Conservation (phyloP, 2,888 invertebrate genomes). For the Microctonus aethiopoides region DNA sequence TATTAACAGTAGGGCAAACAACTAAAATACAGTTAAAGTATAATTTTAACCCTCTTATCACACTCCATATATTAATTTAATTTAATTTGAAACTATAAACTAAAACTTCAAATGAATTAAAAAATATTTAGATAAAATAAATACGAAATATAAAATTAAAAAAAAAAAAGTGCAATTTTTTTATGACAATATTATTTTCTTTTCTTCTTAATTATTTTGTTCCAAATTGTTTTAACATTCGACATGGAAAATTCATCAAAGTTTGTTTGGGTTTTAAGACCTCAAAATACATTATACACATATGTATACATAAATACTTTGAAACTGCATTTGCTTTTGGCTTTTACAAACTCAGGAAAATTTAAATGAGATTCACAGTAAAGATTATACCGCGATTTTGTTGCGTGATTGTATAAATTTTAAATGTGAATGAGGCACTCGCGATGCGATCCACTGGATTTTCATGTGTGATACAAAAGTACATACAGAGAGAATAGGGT, state of each 20-base stretch:
- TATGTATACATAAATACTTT: not conserved
- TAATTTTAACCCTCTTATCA: conserved; percentile 5
- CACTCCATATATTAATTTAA: not conserved
- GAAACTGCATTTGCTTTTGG: not conserved
- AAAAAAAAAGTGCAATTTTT: too few relatives aligned
- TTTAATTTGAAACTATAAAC: not conserved
- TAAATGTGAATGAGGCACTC: conserved; percentile 10
- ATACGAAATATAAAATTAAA: too few relatives aligned
- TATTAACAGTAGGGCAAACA: conserved; percentile 7
- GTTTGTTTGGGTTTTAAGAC: not conserved
- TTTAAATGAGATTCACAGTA: conserved; percentile 14
- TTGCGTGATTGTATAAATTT: conserved; percentile 27
- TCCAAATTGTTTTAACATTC: too few relatives aligned
- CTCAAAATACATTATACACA: too few relatives aligned
- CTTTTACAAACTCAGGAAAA: not conserved
- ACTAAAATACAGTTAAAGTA: conserved; percentile 12
- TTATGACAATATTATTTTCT: too few relatives aligned
- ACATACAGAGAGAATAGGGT: conserved; percentile 16
- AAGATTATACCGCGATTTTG: conserved; percentile 20
- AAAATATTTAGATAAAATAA: too few relatives aligned
- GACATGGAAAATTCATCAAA: not conserved
- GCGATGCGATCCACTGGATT: conserved; percentile 7
- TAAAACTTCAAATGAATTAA: not conserved
- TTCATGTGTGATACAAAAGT: conserved; percentile 14
- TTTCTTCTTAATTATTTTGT: too few relatives aligned